Base-by-base conservation (phyloP, 2,113 vertebrate species). In the Charina bottae region DNA sequence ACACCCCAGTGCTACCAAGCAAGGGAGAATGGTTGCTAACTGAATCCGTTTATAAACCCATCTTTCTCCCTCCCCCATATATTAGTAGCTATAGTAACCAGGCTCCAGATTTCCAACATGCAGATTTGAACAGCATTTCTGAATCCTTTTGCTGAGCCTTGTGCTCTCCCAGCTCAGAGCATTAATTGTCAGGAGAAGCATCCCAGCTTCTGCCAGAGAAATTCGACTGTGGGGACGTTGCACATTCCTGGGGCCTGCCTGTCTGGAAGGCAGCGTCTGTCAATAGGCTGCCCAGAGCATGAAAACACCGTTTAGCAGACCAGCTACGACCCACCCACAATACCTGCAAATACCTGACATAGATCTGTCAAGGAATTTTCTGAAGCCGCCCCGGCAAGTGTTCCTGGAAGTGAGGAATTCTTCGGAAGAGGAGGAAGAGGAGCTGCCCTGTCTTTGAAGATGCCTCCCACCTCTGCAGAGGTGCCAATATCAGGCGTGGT, bases 21-120 rank as follows among this genome's bases (percentile, higher is more conserved):
- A 94, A 0, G 33, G 93, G 85, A 85, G 89, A 92, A 91, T 91
- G 94, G 92, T 89, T 94, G 95, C 93, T 92, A 85, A 86, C 95
- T 94, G 95, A 96, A 93, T 96, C 96, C 95, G 93, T 94, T 95
- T 93, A 93, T 94, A 94, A 95, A 91, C 78, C 68, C 78, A 93
- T 93, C 93, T 91, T 90, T 91, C 92, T 60, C 93, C 93, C 88
- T 95, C 96, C 87, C 92, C 88, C 88, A 13, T 90, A 93, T 86
- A 58, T 92, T 93, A 92, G 97, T 97, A 96, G 92, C 97, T 96
- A 97, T 97, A 95, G 97, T 85, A 97, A 97, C 95, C 0, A 58
- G n/a, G 92, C 93, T 95, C 91, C 0, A 17, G 95, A 78, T 42
- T 78, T 17, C 33, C 33, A 21, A 7, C 72, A 78, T 78, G 90